phyloP scores from a whole-genome alignment of 1,140 invertebrate genomes.

The Gerris buenoi region DNA sequence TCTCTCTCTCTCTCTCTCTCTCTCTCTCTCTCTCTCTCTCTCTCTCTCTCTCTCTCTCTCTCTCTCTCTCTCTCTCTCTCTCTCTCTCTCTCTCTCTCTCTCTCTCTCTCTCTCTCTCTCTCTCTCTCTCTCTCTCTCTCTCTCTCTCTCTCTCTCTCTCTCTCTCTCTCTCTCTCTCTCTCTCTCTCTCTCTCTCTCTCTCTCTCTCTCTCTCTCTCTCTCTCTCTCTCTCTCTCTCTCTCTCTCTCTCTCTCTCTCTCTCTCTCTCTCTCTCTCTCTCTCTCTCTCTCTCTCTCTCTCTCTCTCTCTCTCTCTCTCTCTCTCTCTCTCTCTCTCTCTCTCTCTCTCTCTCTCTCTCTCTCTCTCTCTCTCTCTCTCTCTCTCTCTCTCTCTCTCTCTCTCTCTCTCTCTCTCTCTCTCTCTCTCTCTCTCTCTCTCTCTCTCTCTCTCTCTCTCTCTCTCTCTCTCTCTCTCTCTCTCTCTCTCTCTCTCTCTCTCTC shows the following conservation, averaged over 20 bases:
- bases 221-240: slow-evolving; percentile 4
- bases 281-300: slow-evolving; percentile 5
- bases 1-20: slow-evolving; percentile 7
- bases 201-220: slow-evolving; percentile 2
- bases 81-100: slow-evolving; percentile 13
- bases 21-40: slow-evolving; percentile 11
- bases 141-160: slow-evolving; percentile 10
- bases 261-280: slow-evolving; percentile 3
- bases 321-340: slow-evolving; percentile 6
- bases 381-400: neutral
- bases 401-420: neutral
- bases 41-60: slow-evolving; percentile 12
- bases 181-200: slow-evolving; percentile 9
- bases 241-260: slow-evolving; percentile 5
- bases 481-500: slow-evolving; percentile 5
- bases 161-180: slow-evolving; percentile 3
- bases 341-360: slow-evolving; percentile 6
- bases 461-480: neutral
- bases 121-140: slow-evolving; percentile 13
- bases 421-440: slow-evolving; percentile 6
- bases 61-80: slow-evolving; percentile 14
- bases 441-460: neutral
- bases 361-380: slow-evolving; percentile 2
- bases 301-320: slow-evolving; percentile 4
- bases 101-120: slow-evolving; percentile 7